Evolutionary conservation across 2,797 vertebrate species (phyloP).

Genomic region (Ceryle rudis): DNA sequence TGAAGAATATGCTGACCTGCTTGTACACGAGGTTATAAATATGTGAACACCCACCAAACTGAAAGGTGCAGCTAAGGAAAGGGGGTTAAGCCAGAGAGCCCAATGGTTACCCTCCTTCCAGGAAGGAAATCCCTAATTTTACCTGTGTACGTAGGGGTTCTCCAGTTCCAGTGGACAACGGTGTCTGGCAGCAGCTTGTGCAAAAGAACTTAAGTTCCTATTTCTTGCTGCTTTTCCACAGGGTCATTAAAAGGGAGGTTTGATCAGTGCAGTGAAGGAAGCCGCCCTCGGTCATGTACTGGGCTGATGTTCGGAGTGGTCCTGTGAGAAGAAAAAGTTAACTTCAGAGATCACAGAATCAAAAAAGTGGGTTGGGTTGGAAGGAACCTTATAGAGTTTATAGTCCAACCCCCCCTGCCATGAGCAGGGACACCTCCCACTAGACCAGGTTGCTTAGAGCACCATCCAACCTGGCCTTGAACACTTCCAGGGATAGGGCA

Average conservation of each 20-base stretch:
- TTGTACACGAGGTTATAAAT: conserved; percentile 18
- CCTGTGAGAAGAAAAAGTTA: not conserved
- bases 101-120: not conserved
- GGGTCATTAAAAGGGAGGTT: not conserved
- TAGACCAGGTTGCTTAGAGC: not conserved
- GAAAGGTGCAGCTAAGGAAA: not conserved
- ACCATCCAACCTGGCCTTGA: not conserved
- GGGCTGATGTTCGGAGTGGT: not conserved
- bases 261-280: not conserved
- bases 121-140: not conserved
- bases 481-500: not conserved
- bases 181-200: not conserved
- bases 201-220: not conserved
- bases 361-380: not conserved
- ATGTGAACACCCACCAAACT: not conserved
- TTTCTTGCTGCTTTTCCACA: not conserved
- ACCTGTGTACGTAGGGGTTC: fast-evolving
- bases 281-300: not conserved
- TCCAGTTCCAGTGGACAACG: not conserved
- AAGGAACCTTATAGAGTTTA: not conserved
- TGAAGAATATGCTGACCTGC: conserved; percentile 70
- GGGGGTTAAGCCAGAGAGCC: not conserved
- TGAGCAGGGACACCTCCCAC: not conserved
- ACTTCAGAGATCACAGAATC: not conserved
- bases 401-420: not conserved